Conservation (phyloP, 2,797 vertebrate genomes). For the Anas georgica region DNA sequence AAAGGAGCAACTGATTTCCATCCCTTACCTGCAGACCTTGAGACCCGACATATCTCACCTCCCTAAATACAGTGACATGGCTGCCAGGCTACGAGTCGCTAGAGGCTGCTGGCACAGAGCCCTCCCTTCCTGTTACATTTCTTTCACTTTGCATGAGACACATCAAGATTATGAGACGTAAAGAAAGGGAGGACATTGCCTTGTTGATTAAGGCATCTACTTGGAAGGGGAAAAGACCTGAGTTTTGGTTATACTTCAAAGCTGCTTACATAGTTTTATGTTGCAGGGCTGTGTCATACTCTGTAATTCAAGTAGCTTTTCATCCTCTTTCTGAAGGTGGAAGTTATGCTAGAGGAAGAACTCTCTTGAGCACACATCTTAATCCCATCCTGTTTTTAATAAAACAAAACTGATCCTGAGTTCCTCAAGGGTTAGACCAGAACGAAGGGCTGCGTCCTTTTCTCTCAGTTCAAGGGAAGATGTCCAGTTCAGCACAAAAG, state of each 20-base stretch:
- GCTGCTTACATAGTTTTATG: neutral
- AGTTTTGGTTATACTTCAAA: constrained; percentile 1
- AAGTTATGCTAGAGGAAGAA: constrained; percentile 2
- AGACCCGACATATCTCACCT: neutral
- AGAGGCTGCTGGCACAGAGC: neutral
- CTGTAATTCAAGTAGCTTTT: neutral
- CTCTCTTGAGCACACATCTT: neutral
- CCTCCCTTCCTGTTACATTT: constrained; percentile 30
- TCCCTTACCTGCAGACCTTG: neutral
- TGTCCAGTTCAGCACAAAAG: neutral
- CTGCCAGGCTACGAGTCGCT: neutral
- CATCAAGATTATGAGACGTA: neutral
- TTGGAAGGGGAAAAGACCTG: neutral
- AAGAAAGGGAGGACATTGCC: neutral
- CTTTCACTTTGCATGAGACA: neutral
- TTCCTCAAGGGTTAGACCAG: neutral
- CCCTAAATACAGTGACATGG: neutral
- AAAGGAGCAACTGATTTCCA: neutral
- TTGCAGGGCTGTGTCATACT: neutral
- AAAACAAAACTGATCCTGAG: neutral
- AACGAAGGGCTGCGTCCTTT: neutral
- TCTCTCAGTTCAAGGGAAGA: neutral
- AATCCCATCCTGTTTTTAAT: constrained; percentile 30
- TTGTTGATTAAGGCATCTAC: neutral
- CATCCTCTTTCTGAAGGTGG: neutral